Evolutionary conservation across 1,140 invertebrate genomes (phyloP), one percentile per base, ranked within the genome.

Genomic region (Chrysomallon squamiferum): DNA sequence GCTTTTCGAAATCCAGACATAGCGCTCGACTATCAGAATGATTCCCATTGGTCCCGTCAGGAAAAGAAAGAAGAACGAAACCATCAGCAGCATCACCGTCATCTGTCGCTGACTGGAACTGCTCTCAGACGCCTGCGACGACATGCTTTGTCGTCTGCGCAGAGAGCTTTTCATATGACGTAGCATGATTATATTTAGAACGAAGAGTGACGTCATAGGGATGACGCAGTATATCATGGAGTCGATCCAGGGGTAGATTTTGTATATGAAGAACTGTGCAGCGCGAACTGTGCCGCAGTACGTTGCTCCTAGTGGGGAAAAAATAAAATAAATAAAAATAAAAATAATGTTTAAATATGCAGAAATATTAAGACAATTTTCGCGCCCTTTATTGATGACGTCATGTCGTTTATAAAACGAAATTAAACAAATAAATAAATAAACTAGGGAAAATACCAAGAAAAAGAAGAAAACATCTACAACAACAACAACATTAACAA

Each of bases 241-340:
- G 29, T 60, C 59, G 4, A 66, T 61, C 65, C 65, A 66, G 2
- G 65, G 58, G 49, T 58, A 66, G 30, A 66, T 41, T 29, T 41
- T 54, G 33, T 4, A 3, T 25, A 54, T 2, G 43, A 66, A 66
- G 38, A 30, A 66, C 47, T 54, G 6, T 57, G 25, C 61, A 6
- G 49, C 27, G 1, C 35, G 35, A 38, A 45, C 43, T 3, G 43
- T 43, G 3, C 15, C 45, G 32, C 60, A 62, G 15, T 32, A 43
- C 22, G 27, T 47, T n/a, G 45, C 33, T 30, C 50, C 22, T 27
- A 22, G 33, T 49, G 6, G 7, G 3, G 15, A 18, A 6, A 30
- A 30, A 57, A 6, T 5, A 18, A 57, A 30, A 57, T 18, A 57
- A n/a, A n/a, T n/a, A n/a, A n/a, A n/a, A n/a, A n/a, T n/a, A n/a